A percentile compares a stretch with the other conserved stretches of the same genome.
Conservation (phyloP, 37 sponge, comb jelly and placozoan species). For the Oopsacas minuta region DNA sequence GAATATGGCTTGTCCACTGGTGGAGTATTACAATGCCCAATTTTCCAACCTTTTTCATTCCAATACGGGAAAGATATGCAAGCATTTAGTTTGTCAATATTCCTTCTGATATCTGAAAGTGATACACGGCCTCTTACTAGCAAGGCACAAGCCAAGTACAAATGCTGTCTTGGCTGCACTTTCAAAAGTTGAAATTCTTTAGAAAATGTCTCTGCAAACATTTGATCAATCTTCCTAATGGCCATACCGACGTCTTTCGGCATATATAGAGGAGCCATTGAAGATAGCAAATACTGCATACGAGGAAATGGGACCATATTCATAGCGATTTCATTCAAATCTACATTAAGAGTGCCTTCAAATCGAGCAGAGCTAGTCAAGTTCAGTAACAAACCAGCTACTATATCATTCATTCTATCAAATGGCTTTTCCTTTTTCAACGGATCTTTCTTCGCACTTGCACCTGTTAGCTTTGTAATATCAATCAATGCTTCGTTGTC, state of each 20-base stretch:
- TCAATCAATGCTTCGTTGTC: slow-evolving; percentile 68
- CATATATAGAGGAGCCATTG: slow-evolving; percentile 78
- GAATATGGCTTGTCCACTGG: slow-evolving; percentile 86
- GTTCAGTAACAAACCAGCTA: slow-evolving; percentile 85
- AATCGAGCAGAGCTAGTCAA: slow-evolving; percentile 87
- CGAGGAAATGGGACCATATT: slow-evolving; percentile 95
- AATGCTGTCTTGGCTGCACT: slow-evolving; percentile 66
- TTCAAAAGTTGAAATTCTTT: slow-evolving; percentile 76
- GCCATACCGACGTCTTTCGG: slow-evolving; percentile 56
- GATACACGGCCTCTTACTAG: slow-evolving; percentile 83
- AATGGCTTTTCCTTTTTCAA: slow-evolving; percentile 49
- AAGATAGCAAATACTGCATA: slow-evolving; percentile 81
- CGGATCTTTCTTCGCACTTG: not conserved
- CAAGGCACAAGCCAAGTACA: slow-evolving; percentile 94
- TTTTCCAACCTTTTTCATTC: slow-evolving; percentile 99
- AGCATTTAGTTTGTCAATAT: slow-evolving; percentile 65
- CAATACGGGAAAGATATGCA: slow-evolving; percentile 80
- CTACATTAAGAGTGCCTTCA: slow-evolving; percentile 95
- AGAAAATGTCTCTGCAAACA: slow-evolving; percentile 89
- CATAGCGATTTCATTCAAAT: slow-evolving; percentile 96
- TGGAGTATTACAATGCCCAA: slow-evolving; percentile 87
- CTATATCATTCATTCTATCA: slow-evolving; percentile 92
- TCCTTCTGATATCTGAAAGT: slow-evolving; percentile 81
- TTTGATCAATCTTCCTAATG: slow-evolving; percentile 41
- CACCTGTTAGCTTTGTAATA: not conserved